Percentiles rank a stretch among this genome's conserved stretches.
phyloP scores from a whole-genome alignment of 1,140 invertebrate genomes.

The Sitobion miscanthi region DNA sequence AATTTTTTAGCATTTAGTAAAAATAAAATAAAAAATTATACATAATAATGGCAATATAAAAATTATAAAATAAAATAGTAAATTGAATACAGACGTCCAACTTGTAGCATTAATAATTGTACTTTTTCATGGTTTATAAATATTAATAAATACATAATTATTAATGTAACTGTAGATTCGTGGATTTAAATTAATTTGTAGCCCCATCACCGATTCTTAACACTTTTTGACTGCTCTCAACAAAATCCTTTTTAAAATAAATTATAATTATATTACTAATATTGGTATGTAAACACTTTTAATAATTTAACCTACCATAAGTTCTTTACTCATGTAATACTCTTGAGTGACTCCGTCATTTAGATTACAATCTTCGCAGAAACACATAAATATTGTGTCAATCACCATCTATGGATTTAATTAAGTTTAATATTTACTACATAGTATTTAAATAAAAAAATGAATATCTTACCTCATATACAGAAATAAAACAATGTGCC shows the following conservation, averaged over 20 bases:
- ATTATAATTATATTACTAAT: not conserved
- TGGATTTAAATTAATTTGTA: constrained; percentile 20
- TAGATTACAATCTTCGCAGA: constrained; percentile 78
- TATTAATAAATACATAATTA: not conserved
- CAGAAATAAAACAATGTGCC: constrained; percentile 77
- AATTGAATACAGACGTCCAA: not conserved
- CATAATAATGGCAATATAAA: constrained; percentile 25
- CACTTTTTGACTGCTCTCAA: constrained; percentile 72
- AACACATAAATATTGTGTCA: constrained; percentile 82
- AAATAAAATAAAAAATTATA: constrained; percentile 5
- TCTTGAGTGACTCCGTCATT: constrained; percentile 77
- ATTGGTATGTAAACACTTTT: not conserved
- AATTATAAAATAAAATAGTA: not conserved
- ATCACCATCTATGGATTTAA: constrained; percentile 74
- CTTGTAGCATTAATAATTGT: not conserved
- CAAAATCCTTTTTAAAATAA: constrained; percentile 66
- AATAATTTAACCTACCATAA: constrained; percentile 67
- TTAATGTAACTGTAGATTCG: not conserved
- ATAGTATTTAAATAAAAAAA: not conserved
- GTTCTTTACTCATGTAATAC: constrained; percentile 77
- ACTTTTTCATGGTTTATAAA: not conserved
- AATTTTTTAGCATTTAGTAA: not conserved
- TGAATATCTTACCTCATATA: constrained; percentile 73
- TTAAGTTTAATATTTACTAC: not conserved
- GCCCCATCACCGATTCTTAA: constrained; percentile 61